A percentile compares a stretch with the other conserved stretches of the same genome.
Conservation (phyloP, 1,140 invertebrate species). For the Coptotermes formosanus region DNA sequence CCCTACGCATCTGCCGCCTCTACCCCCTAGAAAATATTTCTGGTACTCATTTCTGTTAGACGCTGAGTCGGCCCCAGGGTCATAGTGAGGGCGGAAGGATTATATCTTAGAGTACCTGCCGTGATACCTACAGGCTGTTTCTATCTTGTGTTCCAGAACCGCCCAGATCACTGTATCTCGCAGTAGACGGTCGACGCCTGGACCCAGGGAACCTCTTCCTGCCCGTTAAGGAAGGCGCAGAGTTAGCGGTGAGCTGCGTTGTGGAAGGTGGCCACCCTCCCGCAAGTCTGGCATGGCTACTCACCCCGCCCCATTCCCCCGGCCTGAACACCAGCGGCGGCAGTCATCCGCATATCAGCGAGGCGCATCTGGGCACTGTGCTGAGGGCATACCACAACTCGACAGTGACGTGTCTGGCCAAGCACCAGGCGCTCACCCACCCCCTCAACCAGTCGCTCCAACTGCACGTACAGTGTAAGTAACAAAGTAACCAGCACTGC, state of each 20-base stretch:
- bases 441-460: slow-evolving; percentile 69
- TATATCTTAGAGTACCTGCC: too few species aligned
- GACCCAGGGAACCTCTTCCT: slow-evolving; percentile 82
- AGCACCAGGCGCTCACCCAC: slow-evolving; percentile 64
- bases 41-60: too few species aligned
- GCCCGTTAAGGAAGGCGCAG: slow-evolving; percentile 76
- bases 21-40: too few species aligned
- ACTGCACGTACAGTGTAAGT: slow-evolving; percentile 81
- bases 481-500: not conserved
- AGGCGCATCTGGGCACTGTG: slow-evolving; percentile 63
- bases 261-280: slow-evolving; percentile 80
- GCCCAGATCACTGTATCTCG: slow-evolving; percentile 72
- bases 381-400: slow-evolving; percentile 73
- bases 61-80: too few species aligned
- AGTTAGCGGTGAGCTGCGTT: slow-evolving; percentile 75
- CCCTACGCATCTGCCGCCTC: too few species aligned
- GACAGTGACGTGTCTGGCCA: slow-evolving; percentile 68
- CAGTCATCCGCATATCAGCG: slow-evolving; percentile 36
- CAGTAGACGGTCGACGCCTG: slow-evolving; percentile 74
- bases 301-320: slow-evolving; percentile 41
- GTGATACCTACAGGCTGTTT: too few species aligned
- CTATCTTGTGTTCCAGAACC: slow-evolving; percentile 55
- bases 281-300: slow-evolving; percentile 69
- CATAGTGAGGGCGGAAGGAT: too few species aligned
- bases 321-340: not conserved